These are phyloP conservation scores for Eupithecia inturbata DNA, from an alignment of 2,888 invertebrate species.

Conservation along the genomic window DNA sequence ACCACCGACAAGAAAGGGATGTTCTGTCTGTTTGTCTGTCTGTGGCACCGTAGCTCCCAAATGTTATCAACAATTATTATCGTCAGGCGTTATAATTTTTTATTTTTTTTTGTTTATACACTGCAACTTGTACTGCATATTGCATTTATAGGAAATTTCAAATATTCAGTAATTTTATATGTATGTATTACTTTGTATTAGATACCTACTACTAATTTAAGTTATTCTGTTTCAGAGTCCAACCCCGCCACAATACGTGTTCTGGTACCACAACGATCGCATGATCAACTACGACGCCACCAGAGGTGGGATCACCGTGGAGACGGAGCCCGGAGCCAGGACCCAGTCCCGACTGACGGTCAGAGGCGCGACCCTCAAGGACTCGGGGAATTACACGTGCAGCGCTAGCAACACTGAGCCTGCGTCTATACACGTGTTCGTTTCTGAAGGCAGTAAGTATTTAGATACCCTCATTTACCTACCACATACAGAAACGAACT, in stretches of 20 bases:
- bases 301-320: constrained; percentile 91
- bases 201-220: background rate
- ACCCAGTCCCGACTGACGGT: constrained; percentile 95
- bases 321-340: constrained; percentile 93
- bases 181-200: too few species aligned
- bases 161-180: too few species aligned
- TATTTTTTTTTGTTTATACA: background rate
- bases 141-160: too few species aligned
- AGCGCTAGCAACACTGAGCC: constrained; percentile 95
- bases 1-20: background rate
- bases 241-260: constrained; percentile 96
- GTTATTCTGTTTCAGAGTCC: constrained; percentile 88
- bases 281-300: constrained; percentile 97
- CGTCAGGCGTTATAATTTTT: background rate
- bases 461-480: background rate
- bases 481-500: background rate
- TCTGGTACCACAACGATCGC: constrained; percentile 97
- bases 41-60: background rate
- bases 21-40: too few species aligned
- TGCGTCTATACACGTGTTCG: constrained; percentile 94
- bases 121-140: background rate
- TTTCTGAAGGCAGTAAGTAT: constrained; percentile 91
- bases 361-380: constrained; percentile 92
- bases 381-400: constrained; percentile 96
- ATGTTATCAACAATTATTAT: background rate